Evolutionary conservation across 2,113 vertebrate genomes (phyloP).

Genomic region (Plecotus auritus): DNA sequence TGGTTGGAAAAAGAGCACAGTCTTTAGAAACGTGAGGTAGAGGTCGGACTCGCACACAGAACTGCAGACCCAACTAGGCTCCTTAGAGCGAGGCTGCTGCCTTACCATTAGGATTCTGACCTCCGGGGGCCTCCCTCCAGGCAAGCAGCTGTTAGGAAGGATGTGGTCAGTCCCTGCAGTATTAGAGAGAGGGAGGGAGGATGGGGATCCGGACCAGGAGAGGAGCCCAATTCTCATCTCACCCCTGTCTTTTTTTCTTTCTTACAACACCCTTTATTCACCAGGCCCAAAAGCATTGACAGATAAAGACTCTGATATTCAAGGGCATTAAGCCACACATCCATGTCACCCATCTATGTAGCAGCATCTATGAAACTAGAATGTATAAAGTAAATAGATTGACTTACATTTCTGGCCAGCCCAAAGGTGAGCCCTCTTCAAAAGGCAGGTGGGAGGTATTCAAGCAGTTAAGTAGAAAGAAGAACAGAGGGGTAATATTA

Average conservation of each 20-base stretch:
- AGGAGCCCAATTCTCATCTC: neutral
- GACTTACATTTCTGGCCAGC: neutral
- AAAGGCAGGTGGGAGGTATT: neutral
- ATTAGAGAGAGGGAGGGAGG: accelerated
- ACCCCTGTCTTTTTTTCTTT: too few species aligned
- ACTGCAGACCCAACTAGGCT: neutral
- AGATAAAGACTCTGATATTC: neutral
- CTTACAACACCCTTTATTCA: too few species aligned
- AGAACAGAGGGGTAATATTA: neutral
- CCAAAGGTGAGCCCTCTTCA: neutral
- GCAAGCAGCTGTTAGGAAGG: neutral
- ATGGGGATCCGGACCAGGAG: neutral
- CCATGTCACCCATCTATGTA: neutral
- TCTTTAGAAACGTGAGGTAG: neutral
- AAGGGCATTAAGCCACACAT: neutral
- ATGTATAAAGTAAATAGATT: neutral
- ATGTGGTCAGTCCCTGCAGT: neutral
- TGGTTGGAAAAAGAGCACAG: neutral
- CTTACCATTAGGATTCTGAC: neutral
- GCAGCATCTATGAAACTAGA: neutral
- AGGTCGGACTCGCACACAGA: neutral
- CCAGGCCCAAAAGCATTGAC: neutral
- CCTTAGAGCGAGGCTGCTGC: neutral
- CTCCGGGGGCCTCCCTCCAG: neutral
- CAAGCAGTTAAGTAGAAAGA: neutral